Conservation (phyloP, 23 tunicate species). For the Botrylloides violaceus region DNA sequence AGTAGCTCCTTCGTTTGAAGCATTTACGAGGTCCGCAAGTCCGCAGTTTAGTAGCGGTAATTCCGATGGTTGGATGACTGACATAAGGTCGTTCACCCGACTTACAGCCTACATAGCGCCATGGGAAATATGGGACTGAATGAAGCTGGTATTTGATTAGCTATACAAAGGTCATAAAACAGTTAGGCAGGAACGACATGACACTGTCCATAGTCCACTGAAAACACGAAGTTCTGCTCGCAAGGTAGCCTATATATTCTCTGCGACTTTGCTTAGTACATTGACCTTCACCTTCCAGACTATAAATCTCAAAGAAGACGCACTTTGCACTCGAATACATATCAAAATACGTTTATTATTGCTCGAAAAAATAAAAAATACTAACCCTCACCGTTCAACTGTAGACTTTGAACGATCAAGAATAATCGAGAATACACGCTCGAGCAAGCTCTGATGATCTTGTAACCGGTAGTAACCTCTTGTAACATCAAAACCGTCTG, state of each 20-base stretch:
- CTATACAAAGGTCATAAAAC: not conserved
- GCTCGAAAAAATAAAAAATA: not conserved
- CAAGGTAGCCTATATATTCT: too few relatives aligned
- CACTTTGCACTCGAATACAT: not conserved
- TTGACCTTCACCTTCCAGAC: not conserved
- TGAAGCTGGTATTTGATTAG: not conserved
- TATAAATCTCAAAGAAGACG: not conserved
- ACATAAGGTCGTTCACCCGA: too few relatives aligned
- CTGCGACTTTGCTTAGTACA: not conserved
- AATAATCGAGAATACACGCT: not conserved
- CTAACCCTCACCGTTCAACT: not conserved
- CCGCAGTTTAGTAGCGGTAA: too few relatives aligned
- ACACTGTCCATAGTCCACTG: too few relatives aligned
- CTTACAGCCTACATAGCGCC: too few relatives aligned
- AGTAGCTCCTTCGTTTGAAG: too few relatives aligned
- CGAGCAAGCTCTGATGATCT: too few relatives aligned
- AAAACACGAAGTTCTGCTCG: too few relatives aligned
- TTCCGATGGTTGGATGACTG: too few relatives aligned
- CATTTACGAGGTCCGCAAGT: too few relatives aligned
- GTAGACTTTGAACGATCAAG: not conserved
- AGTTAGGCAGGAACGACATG: not conserved
- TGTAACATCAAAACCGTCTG: not conserved
- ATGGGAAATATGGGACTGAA: not conserved
- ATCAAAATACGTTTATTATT: not conserved
- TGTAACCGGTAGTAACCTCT: not conserved